Conservation (phyloP, 2,888 invertebrate genomes). For the Tricholauxania praeusta region DNA sequence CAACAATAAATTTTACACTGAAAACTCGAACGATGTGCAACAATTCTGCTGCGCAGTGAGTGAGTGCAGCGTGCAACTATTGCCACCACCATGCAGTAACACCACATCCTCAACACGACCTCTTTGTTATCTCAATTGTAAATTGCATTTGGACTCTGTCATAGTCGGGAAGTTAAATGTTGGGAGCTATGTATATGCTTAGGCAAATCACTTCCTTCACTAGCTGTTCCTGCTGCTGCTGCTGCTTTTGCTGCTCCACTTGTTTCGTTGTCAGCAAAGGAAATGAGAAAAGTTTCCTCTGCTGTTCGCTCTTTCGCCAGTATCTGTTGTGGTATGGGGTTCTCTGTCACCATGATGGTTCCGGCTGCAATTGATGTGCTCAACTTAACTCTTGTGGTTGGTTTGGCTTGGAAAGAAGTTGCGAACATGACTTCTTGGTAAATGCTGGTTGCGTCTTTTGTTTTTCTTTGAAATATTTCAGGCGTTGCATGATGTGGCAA, state of each 20-base stretch:
- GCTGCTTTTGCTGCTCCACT: background rate
- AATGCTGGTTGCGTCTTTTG: background rate
- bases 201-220: conserved; percentile 27
- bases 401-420: background rate
- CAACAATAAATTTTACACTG: no score
- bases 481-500: no score
- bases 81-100: no score
- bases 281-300: conserved; percentile 33
- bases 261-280: conserved; percentile 12
- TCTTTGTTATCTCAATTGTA: no score
- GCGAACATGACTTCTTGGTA: background rate
- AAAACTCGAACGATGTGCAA: no score
- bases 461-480: background rate
- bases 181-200: background rate
- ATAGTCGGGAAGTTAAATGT: background rate
- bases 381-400: background rate
- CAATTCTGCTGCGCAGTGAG: no score
- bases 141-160: background rate
- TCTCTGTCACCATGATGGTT: no score
- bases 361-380: conserved; percentile 18
- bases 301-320: background rate
- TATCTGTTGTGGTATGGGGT: no score
- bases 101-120: no score
- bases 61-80: no score
- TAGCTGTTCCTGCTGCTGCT: background rate